Evolutionary conservation across 2,113 vertebrate species (phyloP).

Genomic region (Rallus limicola): DNA sequence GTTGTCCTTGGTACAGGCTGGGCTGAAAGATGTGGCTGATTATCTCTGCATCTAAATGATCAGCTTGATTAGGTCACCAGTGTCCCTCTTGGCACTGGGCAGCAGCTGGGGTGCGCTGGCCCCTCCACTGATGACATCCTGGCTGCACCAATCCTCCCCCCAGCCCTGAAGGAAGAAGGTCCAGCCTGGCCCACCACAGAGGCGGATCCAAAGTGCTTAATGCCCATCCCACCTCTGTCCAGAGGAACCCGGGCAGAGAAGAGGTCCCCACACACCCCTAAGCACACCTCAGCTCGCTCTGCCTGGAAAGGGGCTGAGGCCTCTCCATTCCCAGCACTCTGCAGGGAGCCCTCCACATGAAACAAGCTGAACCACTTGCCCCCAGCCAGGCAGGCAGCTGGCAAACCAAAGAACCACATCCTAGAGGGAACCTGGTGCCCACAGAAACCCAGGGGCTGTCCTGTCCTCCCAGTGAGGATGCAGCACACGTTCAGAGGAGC

Average conservation of each 20-base stretch:
- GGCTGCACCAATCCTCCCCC: neutral
- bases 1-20: neutral
- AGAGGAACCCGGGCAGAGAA: neutral
- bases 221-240: neutral
- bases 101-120: neutral
- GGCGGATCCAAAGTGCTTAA: neutral
- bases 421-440: neutral
- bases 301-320: neutral
- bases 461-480: neutral
- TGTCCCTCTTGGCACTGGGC: neutral
- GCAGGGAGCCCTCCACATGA: neutral
- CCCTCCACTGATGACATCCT: neutral
- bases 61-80: neutral
- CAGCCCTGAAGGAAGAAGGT: neutral
- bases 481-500: neutral
- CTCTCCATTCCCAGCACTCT: neutral
- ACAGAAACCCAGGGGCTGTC: neutral
- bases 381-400: neutral
- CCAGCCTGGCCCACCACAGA: neutral
- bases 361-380: neutral
- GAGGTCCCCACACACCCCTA: neutral
- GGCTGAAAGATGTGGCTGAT: neutral
- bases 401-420: neutral
- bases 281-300: neutral
- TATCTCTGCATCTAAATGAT: neutral